Evolutionary conservation across 1,140 invertebrate genomes (phyloP).

Genomic region (Drosophila murphyi): DNA sequence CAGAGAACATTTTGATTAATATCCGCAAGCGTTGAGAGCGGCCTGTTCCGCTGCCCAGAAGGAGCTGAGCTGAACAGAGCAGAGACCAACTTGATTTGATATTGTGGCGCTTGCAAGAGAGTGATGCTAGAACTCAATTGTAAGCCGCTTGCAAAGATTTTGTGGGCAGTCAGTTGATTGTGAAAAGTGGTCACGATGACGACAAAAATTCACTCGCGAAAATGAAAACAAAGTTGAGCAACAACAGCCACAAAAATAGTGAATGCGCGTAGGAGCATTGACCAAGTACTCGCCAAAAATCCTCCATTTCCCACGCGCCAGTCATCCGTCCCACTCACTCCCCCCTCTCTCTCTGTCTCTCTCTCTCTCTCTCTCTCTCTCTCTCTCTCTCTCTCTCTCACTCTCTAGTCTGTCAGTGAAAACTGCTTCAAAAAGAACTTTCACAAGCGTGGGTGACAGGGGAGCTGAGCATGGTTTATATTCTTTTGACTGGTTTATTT

Average conservation of each 20-base stretch:
- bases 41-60: slow-evolving; percentile 20
- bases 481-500: slow-evolving; percentile 76
- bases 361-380: too few species aligned
- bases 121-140: slow-evolving; percentile 54
- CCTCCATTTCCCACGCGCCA: slow-evolving; percentile 11
- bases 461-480: slow-evolving; percentile 66
- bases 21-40: slow-evolving; percentile 67
- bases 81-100: slow-evolving; percentile 7
- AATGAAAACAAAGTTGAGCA: slow-evolving; percentile 76
- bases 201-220: slow-evolving; percentile 79
- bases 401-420: slow-evolving; percentile 11
- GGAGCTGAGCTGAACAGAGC: slow-evolving; percentile 27
- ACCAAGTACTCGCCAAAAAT: slow-evolving; percentile 26
- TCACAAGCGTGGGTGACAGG: slow-evolving; percentile 37
- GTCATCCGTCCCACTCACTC: background rate
- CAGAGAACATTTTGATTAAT: slow-evolving; percentile 74
- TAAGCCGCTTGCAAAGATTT: slow-evolving; percentile 65
- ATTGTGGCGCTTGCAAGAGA: slow-evolving; percentile 42
- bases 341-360: too few species aligned
- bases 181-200: slow-evolving; percentile 79
- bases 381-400: too few species aligned
- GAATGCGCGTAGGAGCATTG: slow-evolving; percentile 9
- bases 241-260: background rate
- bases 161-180: slow-evolving; percentile 62
- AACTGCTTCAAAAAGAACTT: slow-evolving; percentile 63